Percentiles rank a stretch among this genome's conserved stretches.
phyloP scores from a whole-genome alignment of 2,888 invertebrate genomes.

The Nomada goodeniana region DNA sequence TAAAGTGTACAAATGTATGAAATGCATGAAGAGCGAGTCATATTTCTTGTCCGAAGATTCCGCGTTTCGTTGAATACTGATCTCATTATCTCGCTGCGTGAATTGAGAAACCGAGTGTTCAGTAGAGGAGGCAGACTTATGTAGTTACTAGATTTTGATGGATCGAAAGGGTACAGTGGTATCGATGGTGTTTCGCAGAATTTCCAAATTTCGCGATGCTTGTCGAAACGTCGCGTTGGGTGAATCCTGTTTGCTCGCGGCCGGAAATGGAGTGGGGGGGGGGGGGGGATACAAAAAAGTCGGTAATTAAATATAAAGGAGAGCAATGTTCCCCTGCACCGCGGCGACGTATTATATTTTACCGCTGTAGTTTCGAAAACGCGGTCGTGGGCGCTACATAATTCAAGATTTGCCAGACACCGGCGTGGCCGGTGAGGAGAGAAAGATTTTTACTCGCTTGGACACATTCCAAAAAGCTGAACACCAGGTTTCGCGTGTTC shows the following conservation, averaged over 20 bases:
- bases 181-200: too few species aligned
- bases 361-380: conserved; percentile 28
- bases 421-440: conserved; percentile 4
- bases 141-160: too few species aligned
- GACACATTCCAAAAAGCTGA: conserved; percentile 29
- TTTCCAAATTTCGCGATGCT: too few species aligned
- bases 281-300: neutral
- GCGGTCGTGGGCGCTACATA: conserved; percentile 43
- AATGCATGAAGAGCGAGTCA: too few species aligned
- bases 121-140: too few species aligned
- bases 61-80: too few species aligned
- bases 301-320: neutral
- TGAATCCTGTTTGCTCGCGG: neutral
- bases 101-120: too few species aligned
- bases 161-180: too few species aligned
- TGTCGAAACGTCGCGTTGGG: too few species aligned
- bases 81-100: too few species aligned
- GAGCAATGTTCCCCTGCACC: neutral
- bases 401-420: conserved; percentile 34
- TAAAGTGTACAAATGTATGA: too few species aligned
- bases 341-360: neutral
- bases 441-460: conserved; percentile 38
- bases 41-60: too few species aligned
- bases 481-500: neutral
- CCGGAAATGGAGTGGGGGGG: neutral